Base-by-base conservation (phyloP, 2,113 vertebrate species). In the Equus przewalskii region DNA sequence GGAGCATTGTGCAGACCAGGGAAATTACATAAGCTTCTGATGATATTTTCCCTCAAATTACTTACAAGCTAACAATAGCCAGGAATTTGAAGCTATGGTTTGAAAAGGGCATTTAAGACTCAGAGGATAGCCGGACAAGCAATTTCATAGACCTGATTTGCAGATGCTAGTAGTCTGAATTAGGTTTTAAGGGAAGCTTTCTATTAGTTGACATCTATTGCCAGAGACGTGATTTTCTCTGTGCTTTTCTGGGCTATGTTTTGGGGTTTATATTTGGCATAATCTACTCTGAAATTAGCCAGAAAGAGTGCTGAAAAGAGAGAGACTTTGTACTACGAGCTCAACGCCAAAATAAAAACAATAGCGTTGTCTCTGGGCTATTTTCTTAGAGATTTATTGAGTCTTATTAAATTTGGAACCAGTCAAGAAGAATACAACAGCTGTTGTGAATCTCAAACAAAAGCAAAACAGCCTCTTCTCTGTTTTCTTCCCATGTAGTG, bases 341-440 rank as follows among this genome's bases (percentile, higher is more conserved):
- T n/a, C 56, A 33, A n/a, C 60, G 89, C 6, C 44, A 98, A 97
- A 89, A 95, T 85, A 90, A 95, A 93, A 73, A 83, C 97, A 97
- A 93, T 91, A 80, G 7, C 11, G 58, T 79, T 92, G 93, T 82
- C 97, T 88, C 97, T 93, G 81, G 96, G 90, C 5, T 97, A 44
- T 97, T 98, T 98, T 98, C 95, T 97, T 95, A 67, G 95, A 98
- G 54, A 87, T 93, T 98, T 98, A 97, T 96, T 96, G 91, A n/a
- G 60, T 2, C 46, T 98, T 97, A 98, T 98, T 98, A 98, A 98
- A 97, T 98, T 93, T 96, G 94, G 86, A 99, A 91, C 41, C 94
- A 98, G 96, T 92, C 96, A 98, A 98, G 97, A 98, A 98, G 94
- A 98, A 98, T 97, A 96, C 88, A 98, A 81, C 97, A 99, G 98